These are phyloP conservation scores for Australoheros scitulus DNA, from an alignment of 2,113 vertebrate species.

Conservation along the genomic window DNA sequence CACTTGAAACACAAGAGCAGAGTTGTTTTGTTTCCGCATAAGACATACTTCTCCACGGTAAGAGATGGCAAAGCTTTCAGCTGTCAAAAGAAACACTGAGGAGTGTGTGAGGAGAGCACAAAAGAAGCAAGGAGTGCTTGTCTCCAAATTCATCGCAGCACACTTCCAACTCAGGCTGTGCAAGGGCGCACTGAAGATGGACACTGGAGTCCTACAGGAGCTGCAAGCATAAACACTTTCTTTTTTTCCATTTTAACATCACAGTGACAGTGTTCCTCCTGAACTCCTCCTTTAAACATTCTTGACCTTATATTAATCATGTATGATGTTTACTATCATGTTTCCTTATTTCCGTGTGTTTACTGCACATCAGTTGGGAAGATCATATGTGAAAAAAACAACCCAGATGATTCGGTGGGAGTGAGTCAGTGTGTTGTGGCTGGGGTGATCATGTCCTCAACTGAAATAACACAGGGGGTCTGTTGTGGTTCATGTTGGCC, in stretches of 20 bases:
- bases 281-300: conserved; percentile 1
- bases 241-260: no score
- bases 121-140: conserved; percentile 6
- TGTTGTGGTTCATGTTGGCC: background rate
- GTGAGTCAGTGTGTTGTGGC: conserved; percentile 37
- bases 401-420: conserved; percentile 25
- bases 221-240: background rate
- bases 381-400: background rate
- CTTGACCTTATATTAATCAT: background rate
- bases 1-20: conserved; percentile 26
- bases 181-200: conserved; percentile 16
- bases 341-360: background rate
- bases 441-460: conserved; percentile 15
- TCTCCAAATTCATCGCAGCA: background rate
- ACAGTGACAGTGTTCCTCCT: background rate
- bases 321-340: background rate
- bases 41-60: conserved; percentile 25
- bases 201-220: background rate
- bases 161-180: background rate
- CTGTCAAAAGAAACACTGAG: conserved; percentile 45
- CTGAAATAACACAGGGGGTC: conserved; percentile 5
- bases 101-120: conserved; percentile 32
- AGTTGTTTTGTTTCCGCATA: conserved; percentile 40
- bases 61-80: conserved; percentile 38
- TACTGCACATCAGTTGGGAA: background rate